Conservation (phyloP, 2,888 invertebrate genomes). For the Pachydiplax longipennis region DNA sequence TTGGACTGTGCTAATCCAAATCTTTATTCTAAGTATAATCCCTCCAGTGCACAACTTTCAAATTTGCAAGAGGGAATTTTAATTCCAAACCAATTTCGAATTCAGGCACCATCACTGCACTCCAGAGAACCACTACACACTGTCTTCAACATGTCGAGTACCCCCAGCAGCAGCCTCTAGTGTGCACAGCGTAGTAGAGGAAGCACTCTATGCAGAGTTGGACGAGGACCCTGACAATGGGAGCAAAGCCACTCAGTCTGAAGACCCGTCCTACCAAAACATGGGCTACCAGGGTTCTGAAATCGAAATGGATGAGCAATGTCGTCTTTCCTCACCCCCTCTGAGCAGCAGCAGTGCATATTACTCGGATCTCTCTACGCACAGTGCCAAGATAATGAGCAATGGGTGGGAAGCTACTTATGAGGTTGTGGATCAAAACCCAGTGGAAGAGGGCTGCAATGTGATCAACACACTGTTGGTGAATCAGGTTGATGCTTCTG, state of each 20-base stretch:
- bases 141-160: constrained; percentile 66
- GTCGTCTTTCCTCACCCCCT: constrained; percentile 14
- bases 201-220: constrained; percentile 75
- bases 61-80: too few relatives aligned
- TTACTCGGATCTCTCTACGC: constrained; percentile 70
- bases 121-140: constrained; percentile 74
- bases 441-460: constrained; percentile 52
- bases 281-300: constrained; percentile 68
- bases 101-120: constrained; percentile 59
- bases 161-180: constrained; percentile 62
- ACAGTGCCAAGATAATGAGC: constrained; percentile 59
- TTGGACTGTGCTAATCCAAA: too few relatives aligned
- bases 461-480: constrained; percentile 53
- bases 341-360: constrained; percentile 71
- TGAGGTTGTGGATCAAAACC: constrained; percentile 65
- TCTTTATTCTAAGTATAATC: too few relatives aligned
- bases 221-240: constrained; percentile 62
- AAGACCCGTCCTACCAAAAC: constrained; percentile 72
- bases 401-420: constrained; percentile 60
- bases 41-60: too few relatives aligned
- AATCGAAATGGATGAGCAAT: constrained; percentile 63
- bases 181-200: constrained; percentile 52
- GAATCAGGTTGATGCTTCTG: neutral
- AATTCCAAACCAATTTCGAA: neutral
- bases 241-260: constrained; percentile 41